A percentile compares a stretch with the other conserved stretches of the same genome.
Conservation (phyloP, 2,797 vertebrate species). For the Adrianichthys oophorus region DNA sequence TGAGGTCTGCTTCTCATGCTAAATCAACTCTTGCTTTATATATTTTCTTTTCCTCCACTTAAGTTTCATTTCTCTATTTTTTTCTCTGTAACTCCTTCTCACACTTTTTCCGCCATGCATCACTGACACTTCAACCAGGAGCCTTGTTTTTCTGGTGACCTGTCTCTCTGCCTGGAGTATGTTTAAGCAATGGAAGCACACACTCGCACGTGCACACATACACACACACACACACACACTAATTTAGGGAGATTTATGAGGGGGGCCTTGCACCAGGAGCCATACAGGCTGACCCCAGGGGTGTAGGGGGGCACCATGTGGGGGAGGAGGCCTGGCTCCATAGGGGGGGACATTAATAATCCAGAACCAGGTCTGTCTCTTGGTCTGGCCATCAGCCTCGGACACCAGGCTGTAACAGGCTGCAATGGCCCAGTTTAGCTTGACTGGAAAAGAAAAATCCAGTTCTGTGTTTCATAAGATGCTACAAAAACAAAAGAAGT, state of each 20-base stretch:
- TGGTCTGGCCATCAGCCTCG: conserved; percentile 63
- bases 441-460: conserved; percentile 38
- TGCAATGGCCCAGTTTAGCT: conserved; percentile 58
- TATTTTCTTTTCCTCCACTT: conserved; percentile 57
- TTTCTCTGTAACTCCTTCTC: conserved; percentile 53
- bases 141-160: conserved; percentile 89
- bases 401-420: conserved; percentile 52
- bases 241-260: conserved; percentile 98
- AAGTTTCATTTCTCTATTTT: conserved; percentile 61
- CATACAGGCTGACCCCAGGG: conserved; percentile 87
- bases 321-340: conserved; percentile 77
- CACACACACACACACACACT: conserved; percentile 58
- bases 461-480: conserved; percentile 5
- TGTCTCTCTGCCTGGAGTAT: conserved; percentile 85
- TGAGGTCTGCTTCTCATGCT: conserved; percentile 32
- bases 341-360: conserved; percentile 91
- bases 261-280: conserved; percentile 87
- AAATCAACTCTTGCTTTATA: conserved; percentile 47
- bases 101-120: conserved; percentile 71
- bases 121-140: conserved; percentile 89
- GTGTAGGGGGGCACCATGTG: conserved; percentile 63
- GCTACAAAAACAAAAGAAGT: conserved; percentile 3
- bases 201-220: conserved; percentile 33
- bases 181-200: conserved; percentile 54
- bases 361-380: conserved; percentile 77